These are phyloP conservation scores for Pseudochaenichthys georgianus DNA, from an alignment of 2,797 vertebrate genomes.

Conservation along the genomic window DNA sequence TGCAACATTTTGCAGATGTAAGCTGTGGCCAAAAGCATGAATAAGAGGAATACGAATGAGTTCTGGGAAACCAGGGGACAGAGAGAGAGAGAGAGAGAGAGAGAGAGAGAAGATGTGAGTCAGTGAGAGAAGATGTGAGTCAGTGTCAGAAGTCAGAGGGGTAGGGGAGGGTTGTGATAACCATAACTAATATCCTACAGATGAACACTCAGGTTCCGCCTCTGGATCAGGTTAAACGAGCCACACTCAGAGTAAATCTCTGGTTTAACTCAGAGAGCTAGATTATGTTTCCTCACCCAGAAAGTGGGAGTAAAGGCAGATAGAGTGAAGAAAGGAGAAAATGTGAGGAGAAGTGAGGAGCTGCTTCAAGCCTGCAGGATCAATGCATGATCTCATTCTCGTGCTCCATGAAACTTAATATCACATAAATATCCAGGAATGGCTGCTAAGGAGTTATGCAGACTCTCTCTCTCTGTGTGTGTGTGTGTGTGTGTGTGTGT, in stretches of 20 bases:
- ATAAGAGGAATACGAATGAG: conserved; percentile 66
- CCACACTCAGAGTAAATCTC: conserved; percentile 37
- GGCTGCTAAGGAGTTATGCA: conserved; percentile 71
- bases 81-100: conserved; percentile 4
- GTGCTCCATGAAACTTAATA: conserved; percentile 75
- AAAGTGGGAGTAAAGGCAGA: conserved; percentile 34
- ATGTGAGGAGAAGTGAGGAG: conserved; percentile 35
- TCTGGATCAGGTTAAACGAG: conserved; percentile 51
- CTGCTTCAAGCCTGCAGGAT: conserved; percentile 55
- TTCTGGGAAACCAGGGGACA: conserved; percentile 66
- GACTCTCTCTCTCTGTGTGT: conserved; percentile 16
- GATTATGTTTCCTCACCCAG: conserved; percentile 34
- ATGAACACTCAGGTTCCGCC: conserved; percentile 51
- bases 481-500: conserved; percentile 23
- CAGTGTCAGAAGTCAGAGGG: conserved; percentile 34
- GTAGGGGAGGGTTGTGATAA: conserved; percentile 48
- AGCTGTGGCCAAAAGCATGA: conserved; percentile 68
- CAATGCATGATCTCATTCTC: conserved; percentile 73
- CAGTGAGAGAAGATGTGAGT: conserved; percentile 3
- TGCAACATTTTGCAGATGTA: conserved; percentile 72
- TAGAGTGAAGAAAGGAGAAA: conserved; percentile 30
- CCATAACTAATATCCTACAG: conserved; percentile 72
- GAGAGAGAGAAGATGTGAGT: background rate
- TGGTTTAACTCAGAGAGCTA: conserved; percentile 32
- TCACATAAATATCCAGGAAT: conserved; percentile 75